A percentile compares a stretch with the other conserved stretches of the same genome.
phyloP scores from a whole-genome alignment of 2,797 vertebrate species.

The Ctenopoma kingsleyae region DNA sequence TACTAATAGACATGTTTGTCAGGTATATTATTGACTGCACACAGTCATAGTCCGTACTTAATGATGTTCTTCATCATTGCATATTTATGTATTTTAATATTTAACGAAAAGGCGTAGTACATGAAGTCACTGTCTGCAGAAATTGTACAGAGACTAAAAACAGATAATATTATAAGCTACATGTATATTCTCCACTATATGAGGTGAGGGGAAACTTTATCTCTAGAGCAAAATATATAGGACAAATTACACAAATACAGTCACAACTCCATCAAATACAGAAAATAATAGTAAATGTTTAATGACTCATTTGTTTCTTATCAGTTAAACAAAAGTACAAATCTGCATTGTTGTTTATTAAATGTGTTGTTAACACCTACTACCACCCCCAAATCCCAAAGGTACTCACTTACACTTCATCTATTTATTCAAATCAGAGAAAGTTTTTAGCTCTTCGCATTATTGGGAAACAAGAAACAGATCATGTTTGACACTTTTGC shows the following conservation, averaged over 20 bases:
- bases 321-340: background rate
- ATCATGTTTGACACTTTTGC: too few species aligned
- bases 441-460: background rate
- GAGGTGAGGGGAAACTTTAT: background rate
- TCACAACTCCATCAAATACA: background rate
- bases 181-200: background rate
- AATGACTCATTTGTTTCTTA: background rate
- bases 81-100: background rate
- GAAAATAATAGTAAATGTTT: background rate
- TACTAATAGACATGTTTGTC: constrained; percentile 33
- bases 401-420: background rate
- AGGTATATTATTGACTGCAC: constrained; percentile 9
- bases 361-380: background rate
- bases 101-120: too few species aligned
- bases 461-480: background rate
- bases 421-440: background rate
- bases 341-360: background rate
- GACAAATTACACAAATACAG: background rate
- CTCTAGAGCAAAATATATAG: background rate
- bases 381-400: background rate
- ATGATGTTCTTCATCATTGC: background rate
- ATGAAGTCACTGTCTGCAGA: background rate
- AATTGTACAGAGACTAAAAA: background rate
- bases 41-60: background rate
- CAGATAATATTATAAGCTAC: background rate